Evolutionary conservation across 2,888 invertebrate genomes (phyloP).

Genomic region (Octodonta nipae): DNA sequence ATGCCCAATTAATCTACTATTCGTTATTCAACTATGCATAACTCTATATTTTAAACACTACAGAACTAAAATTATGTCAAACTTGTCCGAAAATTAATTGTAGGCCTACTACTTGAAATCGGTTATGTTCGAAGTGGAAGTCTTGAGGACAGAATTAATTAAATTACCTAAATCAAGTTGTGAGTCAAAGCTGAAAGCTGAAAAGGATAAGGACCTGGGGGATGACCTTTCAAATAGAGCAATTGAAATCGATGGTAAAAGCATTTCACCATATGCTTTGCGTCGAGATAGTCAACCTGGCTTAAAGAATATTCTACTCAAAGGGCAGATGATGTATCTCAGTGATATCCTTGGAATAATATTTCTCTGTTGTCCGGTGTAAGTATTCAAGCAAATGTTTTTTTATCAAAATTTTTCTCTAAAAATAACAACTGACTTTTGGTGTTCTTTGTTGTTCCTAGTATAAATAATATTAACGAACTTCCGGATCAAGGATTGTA

Average conservation of each 20-base stretch:
- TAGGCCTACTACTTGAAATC: slow-evolving; percentile 66
- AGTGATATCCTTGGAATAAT: slow-evolving; percentile 68
- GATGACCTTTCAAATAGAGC: slow-evolving; percentile 17
- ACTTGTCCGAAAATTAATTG: too few relatives aligned
- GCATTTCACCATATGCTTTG: slow-evolving; percentile 29
- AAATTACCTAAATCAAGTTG: slow-evolving; percentile 8
- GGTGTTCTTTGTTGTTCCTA: slow-evolving; percentile 23
- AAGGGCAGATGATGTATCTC: slow-evolving; percentile 75
- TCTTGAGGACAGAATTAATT: slow-evolving; percentile 40
- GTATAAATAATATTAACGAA: slow-evolving; percentile 73
- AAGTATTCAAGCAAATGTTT: slow-evolving; percentile 31
- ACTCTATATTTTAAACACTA: too few relatives aligned
- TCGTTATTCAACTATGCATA: too few relatives aligned
- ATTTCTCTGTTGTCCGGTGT: slow-evolving; percentile 81
- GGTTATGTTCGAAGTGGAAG: slow-evolving; percentile 74
- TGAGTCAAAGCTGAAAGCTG: slow-evolving; percentile 6
- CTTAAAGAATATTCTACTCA: slow-evolving; percentile 57
- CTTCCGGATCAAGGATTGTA: slow-evolving; percentile 65
- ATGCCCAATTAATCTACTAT: too few relatives aligned
- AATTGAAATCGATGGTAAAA: slow-evolving; percentile 27
- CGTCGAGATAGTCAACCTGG: slow-evolving; percentile 41
- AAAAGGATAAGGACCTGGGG: slow-evolving; percentile 10
- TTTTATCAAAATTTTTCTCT: not conserved
- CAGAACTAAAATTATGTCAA: too few relatives aligned
- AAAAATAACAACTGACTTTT: not conserved